A percentile compares a stretch with the other conserved stretches of the same genome.
Evolutionary conservation across 2,113 vertebrate species (phyloP).

Genomic region (Corydoras sp.): DNA sequence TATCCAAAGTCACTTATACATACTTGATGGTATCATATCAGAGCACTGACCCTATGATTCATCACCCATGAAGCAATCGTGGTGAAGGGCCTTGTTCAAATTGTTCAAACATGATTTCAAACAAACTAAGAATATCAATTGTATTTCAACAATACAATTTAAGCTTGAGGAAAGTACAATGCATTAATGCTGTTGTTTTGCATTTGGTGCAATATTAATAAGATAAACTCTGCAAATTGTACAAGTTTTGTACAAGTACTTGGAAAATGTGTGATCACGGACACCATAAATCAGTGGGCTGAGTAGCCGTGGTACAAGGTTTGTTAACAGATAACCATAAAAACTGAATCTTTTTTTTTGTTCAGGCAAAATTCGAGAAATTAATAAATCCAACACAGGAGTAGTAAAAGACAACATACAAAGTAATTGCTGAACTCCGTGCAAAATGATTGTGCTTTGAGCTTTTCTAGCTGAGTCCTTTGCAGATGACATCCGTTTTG

Average conservation of each 20-base stretch:
- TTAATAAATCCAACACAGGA: constrained; percentile 22
- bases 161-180: no score
- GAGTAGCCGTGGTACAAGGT: constrained; percentile 49
- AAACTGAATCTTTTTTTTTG: constrained; percentile 26
- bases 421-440: constrained; percentile 51
- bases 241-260: constrained; percentile 20
- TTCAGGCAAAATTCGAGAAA: constrained; percentile 15
- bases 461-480: constrained; percentile 46
- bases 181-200: no score
- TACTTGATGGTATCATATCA: no score
- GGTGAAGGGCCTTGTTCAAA: no score
- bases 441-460: constrained; percentile 53
- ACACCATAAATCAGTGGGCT: constrained; percentile 56
- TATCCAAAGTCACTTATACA: no score
- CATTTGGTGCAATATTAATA: constrained; percentile 19
- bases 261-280: constrained; percentile 49
- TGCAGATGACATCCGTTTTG: constrained; percentile 28
- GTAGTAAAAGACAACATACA: constrained; percentile 48
- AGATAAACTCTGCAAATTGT: neutral
- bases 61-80: no score
- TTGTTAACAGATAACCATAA: constrained; percentile 40
- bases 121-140: no score
- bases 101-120: no score
- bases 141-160: no score
- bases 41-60: no score